Evolutionary conservation across 2,113 vertebrate species (phyloP).

Genomic region (Anoura caudifer): DNA sequence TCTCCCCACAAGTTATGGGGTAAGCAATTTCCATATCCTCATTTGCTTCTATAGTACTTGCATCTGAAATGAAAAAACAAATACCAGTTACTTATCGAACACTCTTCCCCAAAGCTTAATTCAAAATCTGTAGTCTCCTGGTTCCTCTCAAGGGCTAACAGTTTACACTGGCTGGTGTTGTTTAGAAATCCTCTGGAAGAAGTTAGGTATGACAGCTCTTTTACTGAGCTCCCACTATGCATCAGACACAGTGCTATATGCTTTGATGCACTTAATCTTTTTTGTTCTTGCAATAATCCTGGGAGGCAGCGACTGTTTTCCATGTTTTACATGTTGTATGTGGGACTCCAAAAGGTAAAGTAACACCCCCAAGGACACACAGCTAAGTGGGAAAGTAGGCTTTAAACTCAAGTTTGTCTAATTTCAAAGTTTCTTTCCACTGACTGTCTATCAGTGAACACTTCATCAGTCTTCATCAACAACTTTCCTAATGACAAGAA

Average conservation of each 20-base stretch:
- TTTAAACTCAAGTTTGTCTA: not conserved
- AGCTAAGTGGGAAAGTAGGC: not conserved
- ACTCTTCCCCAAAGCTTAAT: not conserved
- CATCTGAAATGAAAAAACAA: conserved; percentile 77
- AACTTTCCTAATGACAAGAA: conserved; percentile 14
- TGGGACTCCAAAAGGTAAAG: not conserved
- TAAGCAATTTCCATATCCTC: conserved; percentile 93
- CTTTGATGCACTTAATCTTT: not conserved
- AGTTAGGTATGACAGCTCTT: not conserved
- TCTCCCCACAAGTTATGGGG: conserved; percentile 95
- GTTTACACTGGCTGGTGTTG: not conserved
- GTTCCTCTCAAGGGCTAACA: not conserved
- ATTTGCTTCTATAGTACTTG: conserved; percentile 82
- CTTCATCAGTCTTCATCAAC: not conserved
- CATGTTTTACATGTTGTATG: not conserved
- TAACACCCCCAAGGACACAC: not conserved
- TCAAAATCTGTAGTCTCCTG: not conserved
- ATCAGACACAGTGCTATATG: not conserved
- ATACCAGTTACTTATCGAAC: conserved; percentile 31
- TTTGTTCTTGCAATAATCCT: not conserved
- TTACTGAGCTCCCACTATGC: conserved; percentile 14
- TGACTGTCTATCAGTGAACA: not conserved
- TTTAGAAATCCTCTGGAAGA: conserved; percentile 21
- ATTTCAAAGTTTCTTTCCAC: conserved; percentile 20
- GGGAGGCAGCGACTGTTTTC: not conserved